Evolutionary conservation across 1,140 invertebrate genomes (phyloP), one percentile per base, ranked within the genome.

Genomic region (Papilio glaucus): DNA sequence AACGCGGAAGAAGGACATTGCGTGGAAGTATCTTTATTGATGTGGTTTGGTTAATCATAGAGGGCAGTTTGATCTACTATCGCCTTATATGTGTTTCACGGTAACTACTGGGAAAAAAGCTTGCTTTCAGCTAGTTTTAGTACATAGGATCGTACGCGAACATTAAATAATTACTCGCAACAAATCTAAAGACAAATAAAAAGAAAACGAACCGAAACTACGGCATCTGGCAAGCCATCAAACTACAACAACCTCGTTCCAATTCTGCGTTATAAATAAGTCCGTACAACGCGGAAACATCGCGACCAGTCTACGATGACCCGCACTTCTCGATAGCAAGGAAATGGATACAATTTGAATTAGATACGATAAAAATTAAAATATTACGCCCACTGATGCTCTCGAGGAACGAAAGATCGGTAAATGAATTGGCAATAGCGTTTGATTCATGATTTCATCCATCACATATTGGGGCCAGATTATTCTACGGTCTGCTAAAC

Each of bases 181-280:
- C 49, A 57, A 24, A 57, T 57, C 49, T 57, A 57, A 57, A 57
- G 21, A 57, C 49, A 26, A 57, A 57, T 12, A 57, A 41, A 57
- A 24, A 45, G 15, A 57, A 26, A 24, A 57, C 49, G 10, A 57
- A 24, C 49, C 24, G 24, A 57, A 57, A 57, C 49, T 33, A 37
- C 60, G 60, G 26, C 33, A 62, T 62, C 60, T 62, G 60, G 60
- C 60, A 62, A 37, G 6, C 33, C 26, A 37, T 62, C 60, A 29
- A 62, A 37, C 60, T 57, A 57, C 60, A 37, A 37, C 33, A 65
- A 39, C 62, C 62, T 65, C 62, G 62, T 39, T 65, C 62, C 62
- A 39, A 65, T 65, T 65, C 62, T 65, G 37, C 10, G 37, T 38
- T 65, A 65, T 65, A 65, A 65, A 65, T 65, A 65, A 38, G 18